These are phyloP conservation scores for Subanguina moxae DNA, from an alignment of 1,140 invertebrate species.

Conservation along the genomic window DNA sequence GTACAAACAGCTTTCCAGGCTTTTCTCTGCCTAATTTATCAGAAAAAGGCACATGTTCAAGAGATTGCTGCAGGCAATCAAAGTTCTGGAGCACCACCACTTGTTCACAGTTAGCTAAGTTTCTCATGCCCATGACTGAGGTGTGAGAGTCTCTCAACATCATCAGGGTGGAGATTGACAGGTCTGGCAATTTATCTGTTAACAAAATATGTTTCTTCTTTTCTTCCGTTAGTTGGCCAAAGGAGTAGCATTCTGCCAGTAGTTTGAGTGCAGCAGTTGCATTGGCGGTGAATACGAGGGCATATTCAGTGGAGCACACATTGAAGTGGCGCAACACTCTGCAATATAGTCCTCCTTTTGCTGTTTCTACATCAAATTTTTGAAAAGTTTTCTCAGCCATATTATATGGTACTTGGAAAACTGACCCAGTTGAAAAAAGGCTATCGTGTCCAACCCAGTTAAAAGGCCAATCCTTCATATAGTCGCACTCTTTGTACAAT, in stretches of 20 bases:
- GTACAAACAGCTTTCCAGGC: conserved; percentile 68
- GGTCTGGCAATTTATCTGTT: too few species aligned
- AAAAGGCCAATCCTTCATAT: too few species aligned
- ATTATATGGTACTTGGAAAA: too few species aligned
- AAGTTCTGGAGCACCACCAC: conserved; percentile 18
- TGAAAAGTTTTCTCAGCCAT: too few species aligned
- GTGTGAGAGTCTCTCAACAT: conserved; percentile 86
- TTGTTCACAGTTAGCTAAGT: conserved; percentile 59
- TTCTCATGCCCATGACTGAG: conserved; percentile 84
- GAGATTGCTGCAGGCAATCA: conserved; percentile 42
- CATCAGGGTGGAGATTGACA: conserved; percentile 64
- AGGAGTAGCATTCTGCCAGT: conserved; percentile 76
- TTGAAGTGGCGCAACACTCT: conserved; percentile 81
- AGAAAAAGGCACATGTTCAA: conserved; percentile 20
- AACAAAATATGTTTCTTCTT: too few species aligned
- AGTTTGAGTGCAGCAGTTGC: conserved; percentile 78
- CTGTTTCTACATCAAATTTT: too few species aligned
- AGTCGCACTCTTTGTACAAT: too few species aligned
- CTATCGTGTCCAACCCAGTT: too few species aligned
- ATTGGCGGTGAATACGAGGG: conserved; percentile 83
- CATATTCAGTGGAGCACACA: conserved; percentile 74
- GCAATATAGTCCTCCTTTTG: conserved; percentile 18
- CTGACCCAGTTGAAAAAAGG: too few species aligned
- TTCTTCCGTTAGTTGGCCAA: conserved; percentile 18
- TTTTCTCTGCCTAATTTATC: background rate